Percentiles rank a stretch among this genome's conserved stretches.
Evolutionary conservation across 1,140 invertebrate genomes (phyloP).

Genomic region (Medauroidea extradentata): DNA sequence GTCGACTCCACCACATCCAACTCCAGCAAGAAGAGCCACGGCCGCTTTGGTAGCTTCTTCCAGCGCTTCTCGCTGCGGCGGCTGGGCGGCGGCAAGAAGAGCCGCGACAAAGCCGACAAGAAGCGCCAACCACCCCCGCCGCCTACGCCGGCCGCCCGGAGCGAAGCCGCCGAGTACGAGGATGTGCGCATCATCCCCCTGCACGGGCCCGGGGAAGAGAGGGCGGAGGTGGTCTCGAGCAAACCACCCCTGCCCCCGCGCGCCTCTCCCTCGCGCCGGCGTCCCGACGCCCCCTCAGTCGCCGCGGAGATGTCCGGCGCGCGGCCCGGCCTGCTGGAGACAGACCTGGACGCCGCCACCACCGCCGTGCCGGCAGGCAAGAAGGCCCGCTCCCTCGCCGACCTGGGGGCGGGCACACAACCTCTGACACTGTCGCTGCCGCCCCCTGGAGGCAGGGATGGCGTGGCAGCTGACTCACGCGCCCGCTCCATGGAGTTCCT

Average conservation of each 20-base stretch:
- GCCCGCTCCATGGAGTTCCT: slow-evolving; percentile 92
- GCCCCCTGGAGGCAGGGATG: slow-evolving; percentile 30
- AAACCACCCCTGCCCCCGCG: slow-evolving; percentile 45
- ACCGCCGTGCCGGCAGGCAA: slow-evolving; percentile 45
- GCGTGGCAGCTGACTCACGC: slow-evolving; percentile 43
- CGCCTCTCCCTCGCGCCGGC: slow-evolving; percentile 28
- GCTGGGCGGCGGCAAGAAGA: slow-evolving; percentile 28
- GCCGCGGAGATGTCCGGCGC: slow-evolving; percentile 8
- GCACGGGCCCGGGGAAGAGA: slow-evolving; percentile 40
- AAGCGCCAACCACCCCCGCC: slow-evolving; percentile 17
- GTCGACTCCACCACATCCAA: not conserved
- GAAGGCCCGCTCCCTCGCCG: slow-evolving; percentile 73
- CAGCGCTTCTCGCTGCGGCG: slow-evolving; percentile 49
- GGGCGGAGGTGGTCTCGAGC: slow-evolving; percentile 32
- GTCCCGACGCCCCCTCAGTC: not conserved
- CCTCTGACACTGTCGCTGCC: slow-evolving; percentile 40
- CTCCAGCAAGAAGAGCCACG: slow-evolving; percentile 1
- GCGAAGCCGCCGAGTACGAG: slow-evolving; percentile 5
- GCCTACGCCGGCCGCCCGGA: not conserved
- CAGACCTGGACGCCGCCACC: slow-evolving; percentile 71
- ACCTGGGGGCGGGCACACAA: slow-evolving; percentile 53
- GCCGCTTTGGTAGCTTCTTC: slow-evolving; percentile 37
- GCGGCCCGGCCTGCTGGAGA: slow-evolving; percentile 69
- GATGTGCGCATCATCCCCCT: slow-evolving; percentile 42
- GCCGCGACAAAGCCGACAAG: slow-evolving; percentile 35